phyloP scores from a whole-genome alignment of 1,140 invertebrate species.

The Trichomalopsis sarcophagae region DNA sequence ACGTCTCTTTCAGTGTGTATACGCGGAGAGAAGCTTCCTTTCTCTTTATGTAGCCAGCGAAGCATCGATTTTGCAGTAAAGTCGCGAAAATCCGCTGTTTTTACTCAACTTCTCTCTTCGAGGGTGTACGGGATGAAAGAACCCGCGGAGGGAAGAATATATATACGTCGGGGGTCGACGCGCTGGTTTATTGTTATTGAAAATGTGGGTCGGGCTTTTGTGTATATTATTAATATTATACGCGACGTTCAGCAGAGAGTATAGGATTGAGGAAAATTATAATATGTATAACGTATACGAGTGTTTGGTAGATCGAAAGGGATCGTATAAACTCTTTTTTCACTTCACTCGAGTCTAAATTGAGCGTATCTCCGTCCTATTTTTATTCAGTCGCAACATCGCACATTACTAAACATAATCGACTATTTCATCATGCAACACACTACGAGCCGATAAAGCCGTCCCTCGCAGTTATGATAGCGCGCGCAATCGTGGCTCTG shows the following conservation, averaged over 20 bases:
- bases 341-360: background rate
- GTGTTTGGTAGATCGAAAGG: no score
- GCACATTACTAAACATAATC: constrained; percentile 20
- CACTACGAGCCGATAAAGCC: background rate
- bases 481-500: background rate
- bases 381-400: background rate
- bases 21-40: background rate
- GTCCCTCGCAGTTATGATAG: background rate
- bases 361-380: background rate
- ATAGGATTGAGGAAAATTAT: no score
- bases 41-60: background rate
- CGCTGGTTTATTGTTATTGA: background rate
- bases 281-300: no score
- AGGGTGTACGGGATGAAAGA: background rate
- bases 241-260: no score
- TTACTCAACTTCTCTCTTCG: background rate
- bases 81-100: background rate
- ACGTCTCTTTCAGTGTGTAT: background rate
- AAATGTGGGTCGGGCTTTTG: background rate
- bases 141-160: background rate
- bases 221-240: background rate
- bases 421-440: constrained; percentile 21
- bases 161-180: background rate
- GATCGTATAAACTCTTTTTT: no score
- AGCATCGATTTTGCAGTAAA: background rate